Base-by-base conservation (phyloP, 2,888 invertebrate species). In the Galeopsomyia nigrocyanea region DNA sequence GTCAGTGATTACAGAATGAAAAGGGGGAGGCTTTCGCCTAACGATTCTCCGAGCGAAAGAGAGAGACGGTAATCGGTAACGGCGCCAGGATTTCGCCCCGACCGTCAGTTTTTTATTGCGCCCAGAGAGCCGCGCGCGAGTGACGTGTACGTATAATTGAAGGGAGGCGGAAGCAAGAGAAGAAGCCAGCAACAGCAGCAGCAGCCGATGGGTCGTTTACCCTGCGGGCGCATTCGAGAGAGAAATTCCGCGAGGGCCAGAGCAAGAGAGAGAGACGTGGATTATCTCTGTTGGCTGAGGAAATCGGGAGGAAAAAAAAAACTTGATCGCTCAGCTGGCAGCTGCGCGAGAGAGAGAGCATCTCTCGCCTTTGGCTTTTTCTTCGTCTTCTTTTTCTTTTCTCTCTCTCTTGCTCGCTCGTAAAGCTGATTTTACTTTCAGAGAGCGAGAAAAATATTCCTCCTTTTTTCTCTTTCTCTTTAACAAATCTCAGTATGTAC, bases 1-100 rank as follows among this genome's bases (percentile, higher is more conserved):
- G 56, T 50, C 31, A 50, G 57, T 70, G 70, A 70, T 70, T 70
- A 70, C 55, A 17, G 56, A 69, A 58, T 47, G 49, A 69, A 21
- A 55, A 55, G 55, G 39, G 31, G 31, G 39, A 39, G 13, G 39
- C 10, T 39, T 39, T 39, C 39, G 39, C 39, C 39, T 39, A 68
- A 68, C 68, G 47, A 49, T 65, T 65, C 55, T 60, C 57, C 16
- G 50, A 61, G 39, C 58, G 21, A 47, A 21, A 16, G 53, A 19
- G 39, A 39, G 26, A 58, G 31, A 13, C 71, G 60, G 71, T 65
- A 71, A 71, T 71, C 65, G 71, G 60, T 65, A 60, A 65, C 60
- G 70, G 70, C 70, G 70, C 70, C 70, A 70, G 65, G 51, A 71
- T 71, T 71, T 71, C 65, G 66, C 47, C 22, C 47, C 49, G 70